phyloP scores from a whole-genome alignment of 2,113 vertebrate genomes.

The Apaloderma vittatum region DNA sequence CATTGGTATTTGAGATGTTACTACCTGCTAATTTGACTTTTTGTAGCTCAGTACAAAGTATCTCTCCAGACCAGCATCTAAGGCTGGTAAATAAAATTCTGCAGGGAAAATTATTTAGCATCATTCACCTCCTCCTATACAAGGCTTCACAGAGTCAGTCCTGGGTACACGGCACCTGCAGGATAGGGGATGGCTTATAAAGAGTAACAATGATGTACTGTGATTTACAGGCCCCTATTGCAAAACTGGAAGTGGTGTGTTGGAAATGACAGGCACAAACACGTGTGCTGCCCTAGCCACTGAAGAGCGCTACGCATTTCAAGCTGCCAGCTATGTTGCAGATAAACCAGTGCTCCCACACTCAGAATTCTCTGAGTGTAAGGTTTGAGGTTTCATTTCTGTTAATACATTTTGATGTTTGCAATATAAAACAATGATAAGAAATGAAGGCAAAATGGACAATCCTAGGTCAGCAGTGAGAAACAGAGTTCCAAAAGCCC shows the following conservation, averaged over 20 bases:
- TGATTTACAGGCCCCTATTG: neutral
- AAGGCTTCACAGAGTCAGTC: neutral
- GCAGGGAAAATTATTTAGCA: neutral
- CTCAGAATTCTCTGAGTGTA: neutral
- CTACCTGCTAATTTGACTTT: conserved; percentile 47
- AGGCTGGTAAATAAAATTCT: conserved; percentile 17
- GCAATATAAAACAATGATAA: neutral
- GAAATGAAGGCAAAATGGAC: neutral
- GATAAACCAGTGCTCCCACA: neutral
- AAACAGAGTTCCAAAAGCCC: neutral
- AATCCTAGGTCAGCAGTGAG: neutral
- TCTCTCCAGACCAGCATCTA: neutral
- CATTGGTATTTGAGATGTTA: conserved; percentile 36
- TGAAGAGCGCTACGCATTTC: neutral
- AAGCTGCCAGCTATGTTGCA: neutral
- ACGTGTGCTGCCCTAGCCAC: neutral
- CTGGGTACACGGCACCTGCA: accelerated
- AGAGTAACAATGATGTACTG: neutral
- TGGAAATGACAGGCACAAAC: neutral
- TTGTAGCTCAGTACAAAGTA: conserved; percentile 12
- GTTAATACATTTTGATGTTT: neutral
- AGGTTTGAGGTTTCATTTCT: neutral
- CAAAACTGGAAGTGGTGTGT: neutral
- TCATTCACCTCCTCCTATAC: neutral
- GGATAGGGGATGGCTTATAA: neutral